Evolutionary conservation across 1,140 invertebrate genomes (phyloP), one percentile per base, ranked within the genome.

Genomic region (Hirudo medicinalis): DNA sequence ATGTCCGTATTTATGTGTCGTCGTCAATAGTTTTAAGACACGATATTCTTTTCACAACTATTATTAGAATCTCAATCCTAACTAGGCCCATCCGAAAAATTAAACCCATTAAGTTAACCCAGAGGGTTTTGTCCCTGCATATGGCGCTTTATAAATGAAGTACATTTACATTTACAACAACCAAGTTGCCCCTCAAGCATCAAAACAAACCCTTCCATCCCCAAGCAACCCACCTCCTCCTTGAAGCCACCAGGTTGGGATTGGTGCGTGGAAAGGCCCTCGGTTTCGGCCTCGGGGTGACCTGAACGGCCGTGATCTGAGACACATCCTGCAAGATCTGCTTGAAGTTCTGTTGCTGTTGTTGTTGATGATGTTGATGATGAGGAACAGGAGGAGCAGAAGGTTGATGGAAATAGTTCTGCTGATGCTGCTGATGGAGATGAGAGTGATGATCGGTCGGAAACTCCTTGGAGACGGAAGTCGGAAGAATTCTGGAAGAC

Each of bases 231-330:
- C 8, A 63, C 57, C 67, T 32, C 40, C 67, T 68, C 67, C 40
- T 76, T 25, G 78, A 75, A 19, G 77, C 78, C n/a, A 80, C 77
- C 71, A 80, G 80, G n/a, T 79, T 76, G 68, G 80, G 80, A 73
- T 82, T 82, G 22, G 80, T 82, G 67, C 80, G 74, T 17, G 80
- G 80, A 74, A 82, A 82, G 32, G 78, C 75, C 36, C 80, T 71
- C 29, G 76, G 74, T 74, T 81, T 82, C 49, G 78, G 78, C 69
- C 71, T 54, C 43, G 73, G 55, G 49, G 75, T 75, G 19, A 75
- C 72, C 54, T 73, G 70, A 0, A 73, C 72, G 27, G 69, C 40
- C 9, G 69, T 57, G 22, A 73, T 73, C 54, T 75, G 70, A 15
- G 69, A 71, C 11, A 71, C 72, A 43, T 75, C 74, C n/a, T 73